A percentile compares a stretch with the other conserved stretches of the same genome.
phyloP scores from a whole-genome alignment of 2,113 vertebrate species.

The Corythaeola cristata region DNA sequence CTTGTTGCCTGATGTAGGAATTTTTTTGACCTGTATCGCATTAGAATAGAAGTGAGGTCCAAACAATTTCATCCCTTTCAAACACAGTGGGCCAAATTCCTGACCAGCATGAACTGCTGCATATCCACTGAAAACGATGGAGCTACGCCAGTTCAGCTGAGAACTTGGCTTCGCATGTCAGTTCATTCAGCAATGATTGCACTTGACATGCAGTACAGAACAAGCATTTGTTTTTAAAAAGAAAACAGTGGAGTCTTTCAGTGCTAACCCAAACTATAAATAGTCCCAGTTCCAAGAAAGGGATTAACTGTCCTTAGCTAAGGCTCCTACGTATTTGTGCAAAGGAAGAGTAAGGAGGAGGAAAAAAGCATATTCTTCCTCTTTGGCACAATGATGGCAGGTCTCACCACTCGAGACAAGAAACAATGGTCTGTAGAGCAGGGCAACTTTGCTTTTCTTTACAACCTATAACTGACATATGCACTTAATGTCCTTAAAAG shows the following conservation, averaged over 20 bases:
- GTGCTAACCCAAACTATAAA: not conserved
- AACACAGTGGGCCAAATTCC: slow-evolving; percentile 16
- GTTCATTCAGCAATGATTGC: slow-evolving; percentile 53
- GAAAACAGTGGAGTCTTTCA: slow-evolving; percentile 62
- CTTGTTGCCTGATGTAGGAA: not conserved
- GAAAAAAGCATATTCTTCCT: not conserved
- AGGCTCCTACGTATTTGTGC: not conserved
- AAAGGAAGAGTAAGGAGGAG: not conserved
- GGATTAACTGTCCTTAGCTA: slow-evolving; percentile 37
- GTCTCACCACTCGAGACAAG: not conserved
- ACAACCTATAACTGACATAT: not conserved
- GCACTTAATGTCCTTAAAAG: not conserved
- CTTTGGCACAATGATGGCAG: not conserved
- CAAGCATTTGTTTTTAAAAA: slow-evolving; percentile 39
- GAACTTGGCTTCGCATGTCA: slow-evolving; percentile 41
- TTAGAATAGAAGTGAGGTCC: not conserved
- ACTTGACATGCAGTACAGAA: slow-evolving; percentile 42
- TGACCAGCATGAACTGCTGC: not conserved
- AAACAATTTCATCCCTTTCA: slow-evolving; percentile 9
- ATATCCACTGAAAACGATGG: not conserved
- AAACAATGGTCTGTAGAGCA: not conserved
- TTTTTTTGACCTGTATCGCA: not conserved
- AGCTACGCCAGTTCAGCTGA: slow-evolving; percentile 2
- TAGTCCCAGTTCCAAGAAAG: not conserved
- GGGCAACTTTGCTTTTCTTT: not conserved